Evolutionary conservation across 2,113 vertebrate genomes (phyloP).

Genomic region (Elanoides forficatus): DNA sequence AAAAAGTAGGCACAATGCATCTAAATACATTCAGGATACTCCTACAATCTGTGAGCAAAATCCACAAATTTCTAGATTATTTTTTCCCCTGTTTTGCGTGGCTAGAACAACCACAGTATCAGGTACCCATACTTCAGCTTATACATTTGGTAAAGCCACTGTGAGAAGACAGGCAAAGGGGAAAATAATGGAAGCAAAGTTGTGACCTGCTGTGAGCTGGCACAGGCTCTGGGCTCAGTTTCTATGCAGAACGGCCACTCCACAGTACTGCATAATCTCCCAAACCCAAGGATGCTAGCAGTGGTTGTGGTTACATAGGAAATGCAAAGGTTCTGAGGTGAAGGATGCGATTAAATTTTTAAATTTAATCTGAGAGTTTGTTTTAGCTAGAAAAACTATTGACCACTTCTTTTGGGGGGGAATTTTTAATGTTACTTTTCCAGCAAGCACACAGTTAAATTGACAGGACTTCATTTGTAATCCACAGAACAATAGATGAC

Average conservation of each 20-base stretch:
- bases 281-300: background rate
- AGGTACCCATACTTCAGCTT: background rate
- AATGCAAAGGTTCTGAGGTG: background rate
- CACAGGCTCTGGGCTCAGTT: background rate
- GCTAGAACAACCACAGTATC: background rate
- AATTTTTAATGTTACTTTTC: background rate
- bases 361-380: background rate
- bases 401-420: background rate
- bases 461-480: conserved; percentile 42
- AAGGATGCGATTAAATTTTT: background rate
- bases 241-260: background rate
- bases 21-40: background rate
- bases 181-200: background rate
- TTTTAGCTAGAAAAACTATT: background rate
- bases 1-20: background rate
- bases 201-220: background rate
- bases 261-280: background rate
- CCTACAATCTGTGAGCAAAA: background rate
- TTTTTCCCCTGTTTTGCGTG: background rate
- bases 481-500: conserved; percentile 61
- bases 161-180: background rate
- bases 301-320: background rate
- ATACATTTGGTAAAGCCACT: background rate
- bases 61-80: background rate
- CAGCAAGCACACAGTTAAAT: conserved; percentile 1